Conservation (phyloP, 1,140 invertebrate species). For the Hycleus phaleratus region DNA sequence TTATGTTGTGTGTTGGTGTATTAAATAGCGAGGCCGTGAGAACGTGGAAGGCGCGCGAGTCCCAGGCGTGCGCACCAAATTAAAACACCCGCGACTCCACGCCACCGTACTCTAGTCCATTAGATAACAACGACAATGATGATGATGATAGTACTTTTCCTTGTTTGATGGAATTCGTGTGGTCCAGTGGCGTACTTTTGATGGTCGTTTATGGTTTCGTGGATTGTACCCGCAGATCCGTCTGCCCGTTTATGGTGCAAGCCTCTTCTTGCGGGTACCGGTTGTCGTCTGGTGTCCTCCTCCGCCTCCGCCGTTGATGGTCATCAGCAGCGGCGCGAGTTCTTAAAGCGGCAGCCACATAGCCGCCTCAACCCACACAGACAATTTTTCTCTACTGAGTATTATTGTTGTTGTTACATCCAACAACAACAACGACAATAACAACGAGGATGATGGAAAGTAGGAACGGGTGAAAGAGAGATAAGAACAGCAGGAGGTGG, state of each 20-base stretch:
- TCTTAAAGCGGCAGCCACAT: constrained; percentile 7
- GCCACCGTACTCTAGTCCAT: neutral
- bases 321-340: constrained; percentile 8
- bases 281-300: constrained; percentile 5
- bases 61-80: constrained; percentile 20
- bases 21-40: constrained; percentile 21
- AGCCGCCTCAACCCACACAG: constrained; percentile 5
- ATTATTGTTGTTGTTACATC: neutral
- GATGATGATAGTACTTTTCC: too few species aligned
- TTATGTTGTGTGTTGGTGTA: constrained; percentile 24
- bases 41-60: constrained; percentile 26
- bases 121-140: too few species aligned
- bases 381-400: neutral
- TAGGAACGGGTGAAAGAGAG: neutral
- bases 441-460: too few species aligned
- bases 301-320: neutral
- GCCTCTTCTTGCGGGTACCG: neutral
- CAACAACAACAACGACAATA: too few species aligned
- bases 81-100: constrained; percentile 12
- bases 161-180: too few species aligned
- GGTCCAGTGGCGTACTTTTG: too few species aligned
- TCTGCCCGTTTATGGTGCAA: constrained; percentile 1
- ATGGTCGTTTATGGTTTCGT: too few species aligned
- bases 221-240: neutral
- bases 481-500: neutral